These are phyloP conservation scores for Pampus argenteus DNA, from an alignment of 2,797 vertebrate genomes.

Conservation along the genomic window DNA sequence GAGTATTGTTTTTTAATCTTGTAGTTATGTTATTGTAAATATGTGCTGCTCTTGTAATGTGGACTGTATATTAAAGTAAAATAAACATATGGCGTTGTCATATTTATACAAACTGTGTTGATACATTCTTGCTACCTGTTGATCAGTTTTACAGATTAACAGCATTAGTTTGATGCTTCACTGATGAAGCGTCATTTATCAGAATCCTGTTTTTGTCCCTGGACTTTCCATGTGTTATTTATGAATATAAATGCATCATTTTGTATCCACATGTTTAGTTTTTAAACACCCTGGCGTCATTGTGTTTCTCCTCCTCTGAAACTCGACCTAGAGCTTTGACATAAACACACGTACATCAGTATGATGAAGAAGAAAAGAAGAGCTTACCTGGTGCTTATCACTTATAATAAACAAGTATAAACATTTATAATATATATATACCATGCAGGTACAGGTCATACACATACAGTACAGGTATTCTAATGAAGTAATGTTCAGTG, in stretches of 20 bases:
- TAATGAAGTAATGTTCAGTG: no score
- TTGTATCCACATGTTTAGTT: background rate
- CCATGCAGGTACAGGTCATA: background rate
- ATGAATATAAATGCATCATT: background rate
- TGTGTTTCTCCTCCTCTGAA: background rate
- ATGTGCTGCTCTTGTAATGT: slow-evolving; percentile 79
- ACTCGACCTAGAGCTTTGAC: background rate
- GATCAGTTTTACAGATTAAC: background rate
- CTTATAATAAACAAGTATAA: background rate
- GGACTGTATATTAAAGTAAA: slow-evolving; percentile 81
- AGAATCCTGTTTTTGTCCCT: background rate
- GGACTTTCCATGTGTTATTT: background rate
- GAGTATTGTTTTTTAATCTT: slow-evolving; percentile 76
- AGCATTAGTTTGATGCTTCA: background rate
- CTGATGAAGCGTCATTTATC: background rate
- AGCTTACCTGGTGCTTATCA: background rate
- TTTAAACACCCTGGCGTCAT: background rate
- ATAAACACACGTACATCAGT: background rate
- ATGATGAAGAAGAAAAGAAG: background rate
- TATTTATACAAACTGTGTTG: slow-evolving; percentile 64
- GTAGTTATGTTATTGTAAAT: slow-evolving; percentile 78
- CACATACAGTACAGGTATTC: background rate
- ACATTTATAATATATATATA: no score
- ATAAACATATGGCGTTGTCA: slow-evolving; percentile 56
- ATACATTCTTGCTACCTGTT: slow-evolving; percentile 9